Evolutionary conservation across 2,888 invertebrate species (phyloP).

Genomic region (Acrobasis suavella): DNA sequence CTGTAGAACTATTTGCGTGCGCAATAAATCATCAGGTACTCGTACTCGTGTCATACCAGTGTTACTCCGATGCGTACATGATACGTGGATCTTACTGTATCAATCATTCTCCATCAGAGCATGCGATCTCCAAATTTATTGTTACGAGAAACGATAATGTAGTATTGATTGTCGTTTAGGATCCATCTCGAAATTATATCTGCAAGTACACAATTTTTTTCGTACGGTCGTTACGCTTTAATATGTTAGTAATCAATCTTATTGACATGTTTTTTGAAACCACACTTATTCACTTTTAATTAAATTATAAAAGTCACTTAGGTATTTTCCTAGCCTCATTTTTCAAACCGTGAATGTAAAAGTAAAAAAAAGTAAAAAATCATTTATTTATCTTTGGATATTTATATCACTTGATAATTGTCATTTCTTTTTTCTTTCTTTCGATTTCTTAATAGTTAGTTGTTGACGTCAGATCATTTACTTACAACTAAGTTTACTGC

Average conservation of each 20-base stretch:
- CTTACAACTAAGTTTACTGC: too few relatives aligned
- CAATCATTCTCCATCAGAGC: slow-evolving; percentile 31
- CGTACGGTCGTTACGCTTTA: slow-evolving; percentile 1
- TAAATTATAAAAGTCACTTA: not conserved
- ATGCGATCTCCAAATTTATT: slow-evolving; percentile 26
- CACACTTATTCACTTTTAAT: not conserved
- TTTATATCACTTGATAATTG: too few relatives aligned
- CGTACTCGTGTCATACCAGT: slow-evolving; percentile 7
- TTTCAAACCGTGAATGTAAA: too few relatives aligned
- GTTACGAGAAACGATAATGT: slow-evolving; percentile 22
- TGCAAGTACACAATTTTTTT: not conserved
- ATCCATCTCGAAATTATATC: slow-evolving; percentile 5
- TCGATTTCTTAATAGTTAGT: too few relatives aligned
- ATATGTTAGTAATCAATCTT: slow-evolving; percentile 1
- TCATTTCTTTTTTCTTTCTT: too few relatives aligned
- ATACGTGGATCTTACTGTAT: slow-evolving; percentile 24
- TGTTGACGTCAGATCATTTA: too few relatives aligned
- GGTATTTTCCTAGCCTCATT: too few relatives aligned
- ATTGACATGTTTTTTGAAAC: not conserved
- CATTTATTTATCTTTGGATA: too few relatives aligned
- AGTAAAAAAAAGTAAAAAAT: too few relatives aligned
- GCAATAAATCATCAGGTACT: slow-evolving; percentile 22
- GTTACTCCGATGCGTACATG: not conserved
- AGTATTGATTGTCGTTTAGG: slow-evolving; percentile 18
- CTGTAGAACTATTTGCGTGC: slow-evolving; percentile 3